Evolutionary conservation across 2,113 vertebrate species (phyloP).

Genomic region (zebrafish (Danio rerio)): DNA sequence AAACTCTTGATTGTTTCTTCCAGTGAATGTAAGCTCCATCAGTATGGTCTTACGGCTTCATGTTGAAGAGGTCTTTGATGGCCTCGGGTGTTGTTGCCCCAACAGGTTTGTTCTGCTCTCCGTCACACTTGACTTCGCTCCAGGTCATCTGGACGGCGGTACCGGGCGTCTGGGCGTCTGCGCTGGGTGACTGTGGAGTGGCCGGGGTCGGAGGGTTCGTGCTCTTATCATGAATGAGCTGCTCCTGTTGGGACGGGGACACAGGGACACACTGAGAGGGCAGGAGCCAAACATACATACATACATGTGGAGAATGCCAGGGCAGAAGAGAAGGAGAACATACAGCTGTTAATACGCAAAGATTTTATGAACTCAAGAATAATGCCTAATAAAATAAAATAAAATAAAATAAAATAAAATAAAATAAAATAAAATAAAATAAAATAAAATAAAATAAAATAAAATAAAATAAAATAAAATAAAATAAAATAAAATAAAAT

Average conservation of each 20-base stretch:
- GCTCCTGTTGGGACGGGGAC: conserved; percentile 83
- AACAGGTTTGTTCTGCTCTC: conserved; percentile 89
- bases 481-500: no score
- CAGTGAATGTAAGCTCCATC: neutral
- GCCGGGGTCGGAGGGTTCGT: conserved; percentile 84
- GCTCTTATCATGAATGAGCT: conserved; percentile 94
- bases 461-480: no score
- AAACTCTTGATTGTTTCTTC: no score
- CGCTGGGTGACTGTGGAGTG: conserved; percentile 82
- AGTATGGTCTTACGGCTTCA: conserved; percentile 89
- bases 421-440: no score
- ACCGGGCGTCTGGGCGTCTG: conserved; percentile 84
- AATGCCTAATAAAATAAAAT: no score
- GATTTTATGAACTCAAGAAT: no score
- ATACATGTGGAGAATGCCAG: conserved; percentile 26
- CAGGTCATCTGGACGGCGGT: conserved; percentile 97
- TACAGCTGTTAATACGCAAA: no score
- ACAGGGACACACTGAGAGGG: conserved; percentile 69
- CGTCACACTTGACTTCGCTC: conserved; percentile 89
- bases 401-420: no score
- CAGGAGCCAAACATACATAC: conserved; percentile 29
- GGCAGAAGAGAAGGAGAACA: no score
- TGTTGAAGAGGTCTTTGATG: conserved; percentile 98
- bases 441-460: no score
- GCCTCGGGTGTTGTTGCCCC: conserved; percentile 87